Evolutionary conservation across 2,113 vertebrate genomes (phyloP).

Genomic region (Boulengeromyrus knoepffleri): DNA sequence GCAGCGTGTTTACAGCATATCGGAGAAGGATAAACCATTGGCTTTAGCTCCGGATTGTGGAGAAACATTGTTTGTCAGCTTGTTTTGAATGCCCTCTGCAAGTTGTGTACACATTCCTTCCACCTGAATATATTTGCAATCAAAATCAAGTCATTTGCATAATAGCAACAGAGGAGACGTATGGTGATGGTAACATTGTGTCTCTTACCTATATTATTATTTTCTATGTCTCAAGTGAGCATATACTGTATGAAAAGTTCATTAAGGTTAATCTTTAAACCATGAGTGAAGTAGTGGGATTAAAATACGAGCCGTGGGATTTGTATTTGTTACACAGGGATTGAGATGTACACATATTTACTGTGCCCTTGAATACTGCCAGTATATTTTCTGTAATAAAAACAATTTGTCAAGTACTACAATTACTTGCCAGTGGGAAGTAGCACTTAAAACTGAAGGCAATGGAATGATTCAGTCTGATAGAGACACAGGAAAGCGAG

Average conservation of each 20-base stretch:
- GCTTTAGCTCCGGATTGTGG: background rate
- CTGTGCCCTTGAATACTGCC: background rate
- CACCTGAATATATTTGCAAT: constrained; percentile 11
- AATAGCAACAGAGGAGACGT: background rate
- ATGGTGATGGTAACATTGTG: background rate
- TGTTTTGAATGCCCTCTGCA: background rate
- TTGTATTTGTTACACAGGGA: background rate
- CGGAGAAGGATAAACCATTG: background rate
- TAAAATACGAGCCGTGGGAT: background rate
- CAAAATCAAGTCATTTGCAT: background rate
- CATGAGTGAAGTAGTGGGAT: background rate
- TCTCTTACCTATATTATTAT: background rate
- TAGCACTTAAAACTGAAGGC: background rate
- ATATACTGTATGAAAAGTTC: background rate
- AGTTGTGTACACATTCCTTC: background rate
- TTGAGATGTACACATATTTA: background rate
- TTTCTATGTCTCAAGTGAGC: background rate
- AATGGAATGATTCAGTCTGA: background rate
- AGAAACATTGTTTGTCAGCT: background rate
- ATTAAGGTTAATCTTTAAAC: background rate
- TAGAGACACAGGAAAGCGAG: background rate
- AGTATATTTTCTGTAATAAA: background rate
- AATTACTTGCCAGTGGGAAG: too few relatives aligned
- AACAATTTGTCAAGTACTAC: background rate
- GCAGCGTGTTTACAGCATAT: background rate